Evolutionary conservation across 2,888 invertebrate genomes (phyloP).

Genomic region (Drosophila colorata): DNA sequence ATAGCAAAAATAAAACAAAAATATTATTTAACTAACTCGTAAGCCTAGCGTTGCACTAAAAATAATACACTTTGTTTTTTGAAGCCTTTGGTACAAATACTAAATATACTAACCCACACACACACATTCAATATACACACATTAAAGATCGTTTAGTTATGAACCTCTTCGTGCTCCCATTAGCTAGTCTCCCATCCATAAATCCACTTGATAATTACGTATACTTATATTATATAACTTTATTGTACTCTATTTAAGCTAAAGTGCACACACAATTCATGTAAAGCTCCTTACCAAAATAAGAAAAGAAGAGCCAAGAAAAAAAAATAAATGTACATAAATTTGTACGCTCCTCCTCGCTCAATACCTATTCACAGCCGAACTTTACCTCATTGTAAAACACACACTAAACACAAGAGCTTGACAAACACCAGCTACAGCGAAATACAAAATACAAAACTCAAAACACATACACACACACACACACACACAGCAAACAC

Average conservation of each 20-base stretch:
- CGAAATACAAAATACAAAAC: constrained; percentile 22
- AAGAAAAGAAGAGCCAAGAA: constrained; percentile 13
- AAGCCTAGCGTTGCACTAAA: constrained; percentile 61
- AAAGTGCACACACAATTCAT: constrained; percentile 54
- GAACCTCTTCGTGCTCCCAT: constrained; percentile 8
- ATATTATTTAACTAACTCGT: constrained; percentile 22
- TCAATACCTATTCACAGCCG: constrained; percentile 70
- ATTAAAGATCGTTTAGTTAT: constrained; percentile 13
- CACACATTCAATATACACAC: constrained; percentile 10
- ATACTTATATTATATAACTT: constrained; percentile 27
- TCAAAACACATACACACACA: constrained; percentile 36
- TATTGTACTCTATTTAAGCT: constrained; percentile 55
- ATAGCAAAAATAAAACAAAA: constrained; percentile 10
- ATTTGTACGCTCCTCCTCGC: constrained; percentile 67
- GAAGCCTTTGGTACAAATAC: neutral
- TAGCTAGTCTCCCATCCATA: constrained; percentile 26
- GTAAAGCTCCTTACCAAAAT: constrained; percentile 9
- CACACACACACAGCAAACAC: constrained; percentile 46
- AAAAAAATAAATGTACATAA: constrained; percentile 42
- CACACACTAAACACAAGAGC: constrained; percentile 55
- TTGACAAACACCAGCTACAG: constrained; percentile 57
- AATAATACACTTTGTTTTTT: constrained; percentile 17
- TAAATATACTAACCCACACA: constrained; percentile 7
- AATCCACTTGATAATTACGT: constrained; percentile 29
- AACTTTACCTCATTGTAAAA: constrained; percentile 81